Base-by-base conservation (phyloP, 2,113 vertebrate genomes). In the Psilopsiagon aurifrons region DNA sequence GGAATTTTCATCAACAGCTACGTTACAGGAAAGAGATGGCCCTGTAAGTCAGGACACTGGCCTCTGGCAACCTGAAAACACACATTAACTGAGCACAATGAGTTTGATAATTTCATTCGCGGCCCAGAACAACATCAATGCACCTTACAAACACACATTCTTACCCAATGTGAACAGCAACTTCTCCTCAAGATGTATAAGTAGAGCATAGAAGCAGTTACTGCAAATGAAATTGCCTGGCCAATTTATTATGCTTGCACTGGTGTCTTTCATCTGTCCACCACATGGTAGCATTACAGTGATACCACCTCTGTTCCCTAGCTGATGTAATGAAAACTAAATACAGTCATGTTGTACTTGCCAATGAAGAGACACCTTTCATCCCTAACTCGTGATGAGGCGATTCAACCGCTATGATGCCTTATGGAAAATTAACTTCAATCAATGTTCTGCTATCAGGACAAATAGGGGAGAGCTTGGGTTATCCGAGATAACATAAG, bases 1-100 rank as follows among this genome's bases (percentile, higher is more conserved):
- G 25, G 47, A 86, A 94, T 90, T 94, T 94, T 90, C 13, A 7
- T 83, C 70, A 94, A 55, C n/a, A 86, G 54, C 62, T 86, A 35
- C 83, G 92, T 87, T 68, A 73, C 52, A 79, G 74, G 73, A 63
- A 86, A 90, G 67, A 87, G 44, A 47, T 25, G 25, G 43, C 27
- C 83, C 60, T 49, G 37, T 55, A 27, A 91, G 54, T 55, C 78
- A 79, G 47, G 83, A 69, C 81, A 70, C 37, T 59, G 68, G 59
- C 51, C 60, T 67, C 69, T 86, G 59, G 55, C 67, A 94, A 88
- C 67, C 23, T 60, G n/a, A 90, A 68, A 78, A 73, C 69, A 67
- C 43, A 76, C 33, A 78, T 86, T 8, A 90, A 68, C 51, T 66
- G 24, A 62, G n/a, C 35, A 71, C 43, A 73, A 12, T 17, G 39